Evolutionary conservation across 2,113 vertebrate genomes (phyloP), one percentile per base, ranked within the genome.

Genomic region (Sebastes fasciatus): DNA sequence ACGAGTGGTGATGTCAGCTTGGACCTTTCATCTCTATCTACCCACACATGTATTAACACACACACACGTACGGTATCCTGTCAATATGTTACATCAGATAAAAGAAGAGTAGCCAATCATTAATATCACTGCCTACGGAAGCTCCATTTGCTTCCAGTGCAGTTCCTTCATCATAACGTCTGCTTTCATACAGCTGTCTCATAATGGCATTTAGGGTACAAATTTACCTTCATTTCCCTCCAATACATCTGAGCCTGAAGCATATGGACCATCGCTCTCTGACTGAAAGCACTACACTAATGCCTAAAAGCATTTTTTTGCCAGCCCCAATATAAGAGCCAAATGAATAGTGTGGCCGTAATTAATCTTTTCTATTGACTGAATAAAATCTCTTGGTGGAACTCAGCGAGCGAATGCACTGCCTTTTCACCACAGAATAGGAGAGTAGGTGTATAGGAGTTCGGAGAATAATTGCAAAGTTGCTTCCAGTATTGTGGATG

Each of bases 291-390:
- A 73, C 83, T 34, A 75, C 85, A 77, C 83, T 66, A 51, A 75
- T 64, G 88, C 86, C 89, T 94, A 94, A 95, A 94, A 95, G 92
- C 93, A 85, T 93, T 93, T 92, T 57, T 88, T 80, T 74, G 69
- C 74, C 81, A 61, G 77, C 81, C 91, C 91, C 81, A 91, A 91
- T 92, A 91, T 90, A 80, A 60, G 46, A 89, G 78, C 69, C 79
- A 93, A 94, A 93, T 92, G 88, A 93, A 91, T 86, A 91, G 89
- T 88, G 85, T 84, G 68, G 69, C 77, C 86, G 86, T 94, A 94
- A 95, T 94, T 95, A 94, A 94, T 95, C 90, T 94, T 88, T 86
- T 94, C 78, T 92, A 93, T 94, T 92, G 93, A 93, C 89, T 88
- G 85, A 93, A 92, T 93, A 82, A 93, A 94, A 90, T 79, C 91